phyloP scores from a whole-genome alignment of 2,888 invertebrate species.

The Vesta saturnalis region DNA sequence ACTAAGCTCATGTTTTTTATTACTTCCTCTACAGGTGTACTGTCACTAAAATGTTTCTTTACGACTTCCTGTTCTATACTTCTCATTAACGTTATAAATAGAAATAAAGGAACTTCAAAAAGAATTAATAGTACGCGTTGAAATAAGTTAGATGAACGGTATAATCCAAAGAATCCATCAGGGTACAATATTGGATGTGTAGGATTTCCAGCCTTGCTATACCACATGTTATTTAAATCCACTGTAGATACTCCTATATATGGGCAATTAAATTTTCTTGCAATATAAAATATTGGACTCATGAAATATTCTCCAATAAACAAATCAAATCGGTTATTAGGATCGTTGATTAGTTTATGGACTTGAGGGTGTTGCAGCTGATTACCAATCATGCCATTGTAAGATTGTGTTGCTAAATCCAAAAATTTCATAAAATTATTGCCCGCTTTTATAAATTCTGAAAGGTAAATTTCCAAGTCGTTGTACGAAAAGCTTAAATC shows the following conservation, averaged over 20 bases:
- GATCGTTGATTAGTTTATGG: conserved; percentile 51
- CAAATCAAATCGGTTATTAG: conserved; percentile 65
- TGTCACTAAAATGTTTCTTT: conserved; percentile 43
- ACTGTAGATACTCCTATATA: conserved; percentile 66
- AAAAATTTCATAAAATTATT: conserved; percentile 4
- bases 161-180: conserved; percentile 47
- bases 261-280: conserved; percentile 66
- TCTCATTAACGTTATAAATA: too few species aligned
- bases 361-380: conserved; percentile 46
- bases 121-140: neutral
- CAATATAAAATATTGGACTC: conserved; percentile 56
- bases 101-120: neutral
- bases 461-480: neutral
- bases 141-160: conserved; percentile 47
- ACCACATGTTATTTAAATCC: conserved; percentile 63
- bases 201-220: conserved; percentile 62
- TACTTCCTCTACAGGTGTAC: conserved; percentile 41
- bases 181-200: conserved; percentile 55
- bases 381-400: conserved; percentile 39
- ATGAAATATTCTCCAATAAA: conserved; percentile 67
- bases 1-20: conserved; percentile 55
- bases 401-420: conserved; percentile 24
- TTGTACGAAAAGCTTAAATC: conserved; percentile 56
- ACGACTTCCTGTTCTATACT: neutral
- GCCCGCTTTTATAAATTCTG: neutral